Evolutionary conservation across 2,888 invertebrate species (phyloP).

Genomic region (Stenotaenia linearis): DNA sequence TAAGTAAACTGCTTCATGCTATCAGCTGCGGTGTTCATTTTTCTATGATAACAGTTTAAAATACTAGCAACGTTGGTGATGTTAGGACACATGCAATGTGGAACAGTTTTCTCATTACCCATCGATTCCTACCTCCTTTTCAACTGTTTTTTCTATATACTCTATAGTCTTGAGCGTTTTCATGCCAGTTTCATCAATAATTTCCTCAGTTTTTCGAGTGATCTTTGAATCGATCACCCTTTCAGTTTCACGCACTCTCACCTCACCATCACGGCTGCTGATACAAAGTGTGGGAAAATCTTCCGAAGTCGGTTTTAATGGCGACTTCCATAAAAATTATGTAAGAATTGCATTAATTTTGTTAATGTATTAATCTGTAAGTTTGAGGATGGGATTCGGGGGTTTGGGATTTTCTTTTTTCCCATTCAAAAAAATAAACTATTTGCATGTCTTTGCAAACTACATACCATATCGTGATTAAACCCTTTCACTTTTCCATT

Average conservation of each 20-base stretch:
- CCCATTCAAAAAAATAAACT: no score
- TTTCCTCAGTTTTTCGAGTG: slow-evolving; percentile 79
- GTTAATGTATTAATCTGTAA: slow-evolving; percentile 24
- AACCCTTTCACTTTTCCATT: slow-evolving; percentile 26
- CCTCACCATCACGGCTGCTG: slow-evolving; percentile 76
- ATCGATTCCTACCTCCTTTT: slow-evolving; percentile 71
- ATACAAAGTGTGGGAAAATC: slow-evolving; percentile 79
- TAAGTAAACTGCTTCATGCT: neutral
- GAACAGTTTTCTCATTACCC: neutral
- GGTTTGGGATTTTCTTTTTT: no score
- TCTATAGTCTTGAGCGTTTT: slow-evolving; percentile 83
- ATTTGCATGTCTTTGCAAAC: slow-evolving; percentile 38
- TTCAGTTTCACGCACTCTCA: slow-evolving; percentile 80
- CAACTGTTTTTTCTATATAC: slow-evolving; percentile 91
- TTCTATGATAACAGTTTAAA: neutral
- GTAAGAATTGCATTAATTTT: slow-evolving; percentile 24
- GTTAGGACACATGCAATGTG: neutral
- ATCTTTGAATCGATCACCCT: slow-evolving; percentile 83
- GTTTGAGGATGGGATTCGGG: neutral
- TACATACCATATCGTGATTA: slow-evolving; percentile 40
- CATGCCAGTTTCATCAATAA: slow-evolving; percentile 76
- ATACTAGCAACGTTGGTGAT: neutral
- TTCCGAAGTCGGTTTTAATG: slow-evolving; percentile 58
- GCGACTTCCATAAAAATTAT: neutral
- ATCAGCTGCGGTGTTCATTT: neutral